Conservation (phyloP, 2,888 invertebrate genomes). For the Operophtera brumata region DNA sequence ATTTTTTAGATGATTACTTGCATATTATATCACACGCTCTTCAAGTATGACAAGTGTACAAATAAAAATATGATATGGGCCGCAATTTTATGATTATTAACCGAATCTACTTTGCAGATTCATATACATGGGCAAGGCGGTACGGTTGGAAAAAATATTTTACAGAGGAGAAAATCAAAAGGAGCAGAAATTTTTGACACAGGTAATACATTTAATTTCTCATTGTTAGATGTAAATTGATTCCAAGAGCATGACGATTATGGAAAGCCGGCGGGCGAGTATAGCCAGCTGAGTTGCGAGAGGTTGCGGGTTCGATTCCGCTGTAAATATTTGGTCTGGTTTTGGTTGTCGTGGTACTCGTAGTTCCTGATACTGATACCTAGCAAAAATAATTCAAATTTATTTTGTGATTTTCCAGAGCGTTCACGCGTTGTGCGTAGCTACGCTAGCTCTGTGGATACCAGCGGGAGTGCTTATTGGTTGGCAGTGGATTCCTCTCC, state of each 20-base stretch:
- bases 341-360: no score
- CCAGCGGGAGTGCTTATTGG: constrained; percentile 71
- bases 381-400: not conserved
- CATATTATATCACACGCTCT: no score
- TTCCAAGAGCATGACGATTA: no score
- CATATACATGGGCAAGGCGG: constrained; percentile 71
- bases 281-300: no score
- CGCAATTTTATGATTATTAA: not conserved
- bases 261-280: no score
- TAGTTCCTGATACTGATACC: not conserved
- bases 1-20: no score
- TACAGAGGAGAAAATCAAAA: constrained; percentile 67
- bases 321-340: no score
- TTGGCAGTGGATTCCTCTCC: constrained; percentile 72
- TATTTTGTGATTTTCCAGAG: constrained; percentile 47
- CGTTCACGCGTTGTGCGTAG: constrained; percentile 59
- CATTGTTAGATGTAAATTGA: no score
- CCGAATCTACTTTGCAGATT: constrained; percentile 52
- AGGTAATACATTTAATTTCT: constrained; percentile 43
- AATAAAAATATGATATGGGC: no score
- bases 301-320: no score
- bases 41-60: no score
- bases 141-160: constrained; percentile 68
- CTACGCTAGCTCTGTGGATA: constrained; percentile 73
- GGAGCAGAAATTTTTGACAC: constrained; percentile 69